Conservation (phyloP, 2,113 vertebrate species). For the Sinosuthora webbiana region DNA sequence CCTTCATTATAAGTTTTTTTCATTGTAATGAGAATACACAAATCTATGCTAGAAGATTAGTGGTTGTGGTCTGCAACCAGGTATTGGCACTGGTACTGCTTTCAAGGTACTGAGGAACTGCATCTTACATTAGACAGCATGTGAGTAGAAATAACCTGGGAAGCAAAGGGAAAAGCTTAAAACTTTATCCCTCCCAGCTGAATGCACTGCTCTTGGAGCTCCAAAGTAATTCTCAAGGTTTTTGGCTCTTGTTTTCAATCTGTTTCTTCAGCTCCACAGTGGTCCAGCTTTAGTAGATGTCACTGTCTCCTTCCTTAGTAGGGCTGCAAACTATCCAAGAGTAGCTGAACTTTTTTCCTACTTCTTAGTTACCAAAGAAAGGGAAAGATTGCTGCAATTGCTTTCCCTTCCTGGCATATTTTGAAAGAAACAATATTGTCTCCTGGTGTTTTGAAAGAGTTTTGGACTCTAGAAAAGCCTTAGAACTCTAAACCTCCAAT, state of each 20-base stretch:
- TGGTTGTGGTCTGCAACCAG: background rate
- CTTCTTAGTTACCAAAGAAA: background rate
- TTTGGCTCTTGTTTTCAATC: background rate
- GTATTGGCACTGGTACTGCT: background rate
- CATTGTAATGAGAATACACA: background rate
- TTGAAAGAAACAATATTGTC: background rate
- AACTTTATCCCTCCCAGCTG: background rate
- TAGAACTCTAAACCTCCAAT: background rate
- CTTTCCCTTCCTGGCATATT: background rate
- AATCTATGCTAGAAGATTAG: background rate
- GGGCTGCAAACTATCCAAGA: background rate
- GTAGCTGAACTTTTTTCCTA: background rate
- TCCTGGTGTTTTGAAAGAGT: background rate
- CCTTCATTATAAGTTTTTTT: background rate
- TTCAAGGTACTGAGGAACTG: background rate
- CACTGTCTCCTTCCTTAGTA: background rate
- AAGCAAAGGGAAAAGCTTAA: background rate
- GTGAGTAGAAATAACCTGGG: background rate
- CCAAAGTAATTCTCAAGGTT: background rate
- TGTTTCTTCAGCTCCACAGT: background rate
- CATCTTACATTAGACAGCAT: background rate
- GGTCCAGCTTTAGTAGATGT: background rate
- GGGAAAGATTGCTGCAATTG: background rate
- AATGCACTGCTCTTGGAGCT: background rate
- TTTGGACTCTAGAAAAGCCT: background rate